Evolutionary conservation across 2,888 invertebrate species (phyloP).

Genomic region (Cheilosia vernalis): DNA sequence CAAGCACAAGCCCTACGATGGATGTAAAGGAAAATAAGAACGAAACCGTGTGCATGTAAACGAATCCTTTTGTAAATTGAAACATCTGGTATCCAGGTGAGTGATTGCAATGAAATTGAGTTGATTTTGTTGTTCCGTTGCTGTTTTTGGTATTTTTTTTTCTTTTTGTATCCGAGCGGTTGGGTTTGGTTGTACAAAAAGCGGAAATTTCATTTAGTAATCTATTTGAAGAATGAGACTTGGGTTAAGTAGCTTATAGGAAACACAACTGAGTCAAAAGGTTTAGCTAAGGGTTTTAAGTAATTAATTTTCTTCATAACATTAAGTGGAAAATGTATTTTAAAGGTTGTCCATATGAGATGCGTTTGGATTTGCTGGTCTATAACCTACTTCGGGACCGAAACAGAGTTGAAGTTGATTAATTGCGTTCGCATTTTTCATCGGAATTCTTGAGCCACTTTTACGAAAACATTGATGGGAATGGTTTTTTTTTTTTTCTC

Average conservation of each 20-base stretch:
- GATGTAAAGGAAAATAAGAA: constrained; percentile 52
- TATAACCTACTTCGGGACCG: no score
- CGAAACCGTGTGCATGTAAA: constrained; percentile 58
- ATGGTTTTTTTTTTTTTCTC: no score
- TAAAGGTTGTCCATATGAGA: constrained; percentile 1
- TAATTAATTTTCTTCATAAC: constrained; percentile 72
- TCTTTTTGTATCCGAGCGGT: not conserved
- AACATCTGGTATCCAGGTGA: constrained; percentile 75
- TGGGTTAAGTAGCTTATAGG: constrained; percentile 34
- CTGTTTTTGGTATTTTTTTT: not conserved
- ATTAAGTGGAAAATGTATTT: constrained; percentile 44
- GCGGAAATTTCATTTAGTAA: constrained; percentile 67
- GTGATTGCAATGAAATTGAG: constrained; percentile 75
- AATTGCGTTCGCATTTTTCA: no score
- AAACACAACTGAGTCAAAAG: constrained; percentile 40
- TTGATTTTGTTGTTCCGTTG: constrained; percentile 52
- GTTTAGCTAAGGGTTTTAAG: constrained; percentile 30
- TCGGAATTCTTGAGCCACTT: no score
- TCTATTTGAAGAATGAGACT: constrained; percentile 66
- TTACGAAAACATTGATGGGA: no score
- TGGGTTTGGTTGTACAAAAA: constrained; percentile 2
- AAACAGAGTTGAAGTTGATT: no score
- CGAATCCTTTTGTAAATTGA: constrained; percentile 74
- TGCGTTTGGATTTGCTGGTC: no score
- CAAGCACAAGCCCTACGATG: constrained; percentile 36